phyloP scores from a whole-genome alignment of 37 sponge, comb jelly and placozoan genomes.

The Geodia barretti region DNA sequence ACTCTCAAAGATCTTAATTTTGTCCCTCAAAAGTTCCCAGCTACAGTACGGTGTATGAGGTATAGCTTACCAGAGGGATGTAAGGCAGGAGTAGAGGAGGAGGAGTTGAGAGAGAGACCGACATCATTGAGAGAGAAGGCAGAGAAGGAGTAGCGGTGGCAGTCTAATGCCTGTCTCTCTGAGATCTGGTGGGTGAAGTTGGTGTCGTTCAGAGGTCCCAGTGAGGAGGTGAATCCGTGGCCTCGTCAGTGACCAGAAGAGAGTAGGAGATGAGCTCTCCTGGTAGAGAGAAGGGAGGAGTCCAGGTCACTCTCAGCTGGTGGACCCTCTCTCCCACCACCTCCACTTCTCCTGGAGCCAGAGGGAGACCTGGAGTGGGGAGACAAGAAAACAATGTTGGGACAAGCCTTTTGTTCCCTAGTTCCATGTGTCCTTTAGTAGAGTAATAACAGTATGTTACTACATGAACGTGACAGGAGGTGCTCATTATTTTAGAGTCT shows the following conservation, averaged over 20 bases:
- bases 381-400: too few relatives aligned
- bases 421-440: too few relatives aligned
- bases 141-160: not conserved
- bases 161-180: not conserved
- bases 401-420: too few relatives aligned
- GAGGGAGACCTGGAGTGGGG: not conserved
- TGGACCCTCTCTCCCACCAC: not conserved
- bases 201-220: not conserved
- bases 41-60: too few relatives aligned
- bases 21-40: too few relatives aligned
- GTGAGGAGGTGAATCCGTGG: not conserved
- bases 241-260: not conserved
- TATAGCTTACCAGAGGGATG: not conserved
- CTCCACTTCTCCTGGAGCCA: not conserved
- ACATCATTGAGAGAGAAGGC: not conserved
- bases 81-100: not conserved
- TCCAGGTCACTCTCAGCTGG: not conserved
- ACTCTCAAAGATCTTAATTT: too few relatives aligned
- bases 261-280: not conserved
- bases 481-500: too few relatives aligned
- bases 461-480: too few relatives aligned
- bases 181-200: not conserved
- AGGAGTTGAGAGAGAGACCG: not conserved
- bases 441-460: too few relatives aligned
- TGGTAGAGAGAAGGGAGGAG: not conserved